Percentiles rank a stretch among this genome's conserved stretches.
Conservation (phyloP, 2,888 invertebrate genomes). For the Netelia fuscicornis region DNA sequence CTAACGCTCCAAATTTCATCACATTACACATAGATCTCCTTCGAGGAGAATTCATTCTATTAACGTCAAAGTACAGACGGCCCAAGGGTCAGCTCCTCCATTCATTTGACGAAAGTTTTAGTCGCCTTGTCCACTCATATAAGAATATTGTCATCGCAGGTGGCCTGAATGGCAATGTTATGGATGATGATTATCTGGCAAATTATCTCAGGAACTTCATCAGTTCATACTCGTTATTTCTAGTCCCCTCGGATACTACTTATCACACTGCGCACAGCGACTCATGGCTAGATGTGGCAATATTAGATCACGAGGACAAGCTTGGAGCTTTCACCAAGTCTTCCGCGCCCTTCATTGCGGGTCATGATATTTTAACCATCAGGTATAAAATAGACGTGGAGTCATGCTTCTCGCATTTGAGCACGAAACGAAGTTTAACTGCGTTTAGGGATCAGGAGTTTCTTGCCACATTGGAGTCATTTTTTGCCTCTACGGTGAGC, state of each 20-base stretch:
- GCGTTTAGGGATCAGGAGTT: no score
- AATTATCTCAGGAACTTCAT: not conserved
- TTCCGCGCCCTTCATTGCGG: conserved; percentile 13
- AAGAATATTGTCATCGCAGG: not conserved
- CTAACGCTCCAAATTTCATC: conserved; percentile 9
- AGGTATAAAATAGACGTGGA: not conserved
- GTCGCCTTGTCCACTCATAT: not conserved
- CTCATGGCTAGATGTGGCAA: conserved; percentile 6
- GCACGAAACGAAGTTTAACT: not conserved
- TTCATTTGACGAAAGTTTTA: not conserved
- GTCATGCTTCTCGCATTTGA: no score
- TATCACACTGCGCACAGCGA: not conserved
- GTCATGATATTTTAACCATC: conserved; percentile 17
- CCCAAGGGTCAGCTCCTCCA: conserved; percentile 1
- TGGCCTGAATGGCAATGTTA: not conserved
- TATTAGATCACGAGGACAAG: not conserved
- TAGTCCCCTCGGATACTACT: not conserved
- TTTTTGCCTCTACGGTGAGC: no score
- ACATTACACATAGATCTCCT: not conserved
- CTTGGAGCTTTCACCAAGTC: not conserved
- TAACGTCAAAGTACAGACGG: conserved; percentile 3
- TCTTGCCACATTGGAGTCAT: no score
- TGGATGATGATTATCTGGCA: not conserved
- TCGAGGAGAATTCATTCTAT: not conserved
- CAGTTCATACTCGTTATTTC: not conserved